Conservation (phyloP, 1,140 invertebrate species). For the Brachionus sp. region DNA sequence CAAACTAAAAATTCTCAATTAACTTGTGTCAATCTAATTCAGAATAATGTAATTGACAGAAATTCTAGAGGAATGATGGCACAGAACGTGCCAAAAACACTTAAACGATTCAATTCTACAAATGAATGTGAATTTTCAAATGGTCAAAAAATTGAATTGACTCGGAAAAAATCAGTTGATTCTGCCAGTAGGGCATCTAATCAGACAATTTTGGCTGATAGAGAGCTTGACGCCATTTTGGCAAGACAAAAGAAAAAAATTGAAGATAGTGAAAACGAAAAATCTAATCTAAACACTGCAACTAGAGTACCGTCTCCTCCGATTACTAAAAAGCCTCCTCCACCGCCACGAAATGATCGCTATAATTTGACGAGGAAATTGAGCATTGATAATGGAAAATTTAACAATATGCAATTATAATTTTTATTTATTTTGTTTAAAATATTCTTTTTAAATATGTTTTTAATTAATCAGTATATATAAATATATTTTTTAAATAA, state of each 20-base stretch:
- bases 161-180: conserved; percentile 28
- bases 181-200: background rate
- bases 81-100: background rate
- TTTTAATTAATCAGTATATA: background rate
- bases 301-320: background rate
- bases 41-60: background rate
- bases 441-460: background rate
- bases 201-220: background rate
- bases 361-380: background rate
- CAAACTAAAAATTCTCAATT: background rate
- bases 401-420: background rate
- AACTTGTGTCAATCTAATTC: background rate
- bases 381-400: conserved; percentile 24
- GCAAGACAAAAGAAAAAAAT: conserved; percentile 45
- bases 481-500: background rate
- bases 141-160: conserved; percentile 9
- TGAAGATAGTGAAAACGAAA: conserved; percentile 32
- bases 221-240: background rate
- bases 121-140: background rate
- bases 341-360: conserved; percentile 22
- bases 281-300: background rate
- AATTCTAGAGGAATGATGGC: background rate
- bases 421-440: background rate
- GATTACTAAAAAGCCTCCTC: conserved; percentile 40
- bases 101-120: conserved; percentile 19